Evolutionary conservation across 2,888 invertebrate genomes (phyloP).

Genomic region (Xylota sylvarum): DNA sequence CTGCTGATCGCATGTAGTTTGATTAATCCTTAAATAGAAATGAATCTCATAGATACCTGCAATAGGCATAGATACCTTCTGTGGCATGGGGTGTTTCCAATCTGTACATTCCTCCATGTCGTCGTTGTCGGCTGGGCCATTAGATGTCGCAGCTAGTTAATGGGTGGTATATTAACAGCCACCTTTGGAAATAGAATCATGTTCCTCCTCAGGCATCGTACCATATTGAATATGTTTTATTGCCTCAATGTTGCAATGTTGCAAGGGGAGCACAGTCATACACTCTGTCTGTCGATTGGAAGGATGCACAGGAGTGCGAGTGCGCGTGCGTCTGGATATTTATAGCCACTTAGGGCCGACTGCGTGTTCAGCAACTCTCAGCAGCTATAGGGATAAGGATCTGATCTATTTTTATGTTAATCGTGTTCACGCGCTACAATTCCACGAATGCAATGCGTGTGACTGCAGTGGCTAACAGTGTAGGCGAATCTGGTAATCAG

Average conservation of each 20-base stretch:
- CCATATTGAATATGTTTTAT: slow-evolving; percentile 75
- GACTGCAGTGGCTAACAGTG: slow-evolving; percentile 25
- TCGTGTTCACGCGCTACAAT: slow-evolving; percentile 65
- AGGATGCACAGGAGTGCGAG: slow-evolving; percentile 36
- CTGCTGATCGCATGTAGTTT: slow-evolving; percentile 50
- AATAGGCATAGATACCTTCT: slow-evolving; percentile 37
- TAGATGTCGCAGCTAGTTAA: slow-evolving; percentile 75
- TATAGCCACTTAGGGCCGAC: slow-evolving; percentile 72
- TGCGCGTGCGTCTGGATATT: slow-evolving; percentile 67
- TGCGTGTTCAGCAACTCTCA: slow-evolving; percentile 63
- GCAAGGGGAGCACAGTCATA: slow-evolving; percentile 10
- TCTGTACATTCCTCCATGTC: slow-evolving; percentile 13
- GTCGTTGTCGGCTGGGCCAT: slow-evolving; percentile 52
- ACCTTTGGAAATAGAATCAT: slow-evolving; percentile 75
- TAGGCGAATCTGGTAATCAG: slow-evolving; percentile 51
- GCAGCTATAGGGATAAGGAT: slow-evolving; percentile 59
- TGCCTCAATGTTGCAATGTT: slow-evolving; percentile 45
- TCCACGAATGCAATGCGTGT: slow-evolving; percentile 28
- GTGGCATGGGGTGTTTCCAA: slow-evolving; percentile 46
- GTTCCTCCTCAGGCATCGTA: slow-evolving; percentile 60
- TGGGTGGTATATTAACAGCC: slow-evolving; percentile 76
- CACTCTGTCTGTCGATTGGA: slow-evolving; percentile 46
- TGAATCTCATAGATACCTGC: slow-evolving; percentile 61
- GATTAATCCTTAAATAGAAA: slow-evolving; percentile 76
- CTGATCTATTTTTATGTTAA: slow-evolving; percentile 77